Evolutionary conservation across 2,888 invertebrate species (phyloP).

Genomic region (Dolichomitus sp.): DNA sequence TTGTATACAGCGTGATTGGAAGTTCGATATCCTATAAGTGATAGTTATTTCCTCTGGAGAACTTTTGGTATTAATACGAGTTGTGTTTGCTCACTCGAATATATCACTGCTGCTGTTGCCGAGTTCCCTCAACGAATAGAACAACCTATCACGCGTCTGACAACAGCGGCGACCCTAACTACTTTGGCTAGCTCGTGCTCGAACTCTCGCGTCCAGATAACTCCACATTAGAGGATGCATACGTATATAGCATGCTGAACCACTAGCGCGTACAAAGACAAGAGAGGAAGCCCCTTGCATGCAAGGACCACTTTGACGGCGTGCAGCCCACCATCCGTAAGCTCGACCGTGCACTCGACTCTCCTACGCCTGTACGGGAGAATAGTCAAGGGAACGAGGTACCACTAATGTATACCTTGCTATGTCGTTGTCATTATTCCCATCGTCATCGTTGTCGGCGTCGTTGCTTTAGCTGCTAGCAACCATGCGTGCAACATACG

Average conservation of each 20-base stretch:
- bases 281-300: slow-evolving; percentile 39
- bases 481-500: neutral
- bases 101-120: slow-evolving; percentile 6
- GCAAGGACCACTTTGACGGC: slow-evolving; percentile 59
- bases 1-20: slow-evolving; percentile 40
- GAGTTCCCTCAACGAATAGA: slow-evolving; percentile 51
- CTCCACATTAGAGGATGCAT: slow-evolving; percentile 1
- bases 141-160: slow-evolving; percentile 62
- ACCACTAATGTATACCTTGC: slow-evolving; percentile 47
- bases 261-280: neutral
- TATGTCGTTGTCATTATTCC: slow-evolving; percentile 22
- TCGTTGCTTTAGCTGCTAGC: neutral
- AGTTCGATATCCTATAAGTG: slow-evolving; percentile 45
- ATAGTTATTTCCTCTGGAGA: slow-evolving; percentile 44
- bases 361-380: slow-evolving; percentile 21
- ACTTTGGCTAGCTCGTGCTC: slow-evolving; percentile 51
- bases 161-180: slow-evolving; percentile 61
- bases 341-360: slow-evolving; percentile 18
- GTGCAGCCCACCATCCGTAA: slow-evolving; percentile 10
- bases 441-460: slow-evolving; percentile 20
- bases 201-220: slow-evolving; percentile 17
- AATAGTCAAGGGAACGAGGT: slow-evolving; percentile 42
- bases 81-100: slow-evolving; percentile 41
- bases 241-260: neutral
- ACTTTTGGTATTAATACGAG: slow-evolving; percentile 59